Percentiles rank a stretch among this genome's conserved stretches.
phyloP scores from a whole-genome alignment of 2,888 invertebrate genomes.

The Bombylius discolor region DNA sequence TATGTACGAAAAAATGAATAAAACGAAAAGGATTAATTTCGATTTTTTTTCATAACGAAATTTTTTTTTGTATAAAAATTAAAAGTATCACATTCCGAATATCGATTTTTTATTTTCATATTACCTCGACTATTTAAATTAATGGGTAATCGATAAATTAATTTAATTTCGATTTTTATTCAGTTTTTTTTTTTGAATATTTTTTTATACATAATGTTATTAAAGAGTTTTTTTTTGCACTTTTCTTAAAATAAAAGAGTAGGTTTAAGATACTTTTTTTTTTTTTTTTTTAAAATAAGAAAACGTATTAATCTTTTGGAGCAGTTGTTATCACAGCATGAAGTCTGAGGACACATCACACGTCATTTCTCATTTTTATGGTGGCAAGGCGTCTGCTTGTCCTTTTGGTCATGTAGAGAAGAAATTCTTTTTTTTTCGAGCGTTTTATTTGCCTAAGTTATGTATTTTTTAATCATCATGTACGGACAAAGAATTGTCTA shows the following conservation, averaged over 20 bases:
- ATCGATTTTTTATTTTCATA: no score
- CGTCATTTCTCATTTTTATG: constrained; percentile 13
- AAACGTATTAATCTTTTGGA: not conserved
- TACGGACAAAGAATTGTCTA: no score
- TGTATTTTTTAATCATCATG: no score
- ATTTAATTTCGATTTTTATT: constrained; percentile 1
- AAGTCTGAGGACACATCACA: constrained; percentile 14
- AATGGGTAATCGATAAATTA: constrained; percentile 7
- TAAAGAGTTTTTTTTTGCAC: not conserved
- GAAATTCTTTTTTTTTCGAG: no score
- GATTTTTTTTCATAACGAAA: no score
- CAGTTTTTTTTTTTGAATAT: not conserved
- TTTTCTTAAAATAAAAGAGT: not conserved
- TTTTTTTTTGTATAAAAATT: no score
- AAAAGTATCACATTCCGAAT: no score
- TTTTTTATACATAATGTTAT: not conserved
- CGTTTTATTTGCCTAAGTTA: no score
- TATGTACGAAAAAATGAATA: no score
- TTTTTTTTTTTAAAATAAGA: no score
- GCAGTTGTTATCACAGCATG: constrained; percentile 11
- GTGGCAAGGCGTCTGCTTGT: not conserved
- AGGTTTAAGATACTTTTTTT: no score
- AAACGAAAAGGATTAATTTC: no score
- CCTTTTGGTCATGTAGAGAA: not conserved
- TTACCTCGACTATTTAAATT: not conserved